A percentile compares a stretch with the other conserved stretches of the same genome.
phyloP scores from a whole-genome alignment of 1,140 invertebrate genomes.

The Bemisia tabaci region DNA sequence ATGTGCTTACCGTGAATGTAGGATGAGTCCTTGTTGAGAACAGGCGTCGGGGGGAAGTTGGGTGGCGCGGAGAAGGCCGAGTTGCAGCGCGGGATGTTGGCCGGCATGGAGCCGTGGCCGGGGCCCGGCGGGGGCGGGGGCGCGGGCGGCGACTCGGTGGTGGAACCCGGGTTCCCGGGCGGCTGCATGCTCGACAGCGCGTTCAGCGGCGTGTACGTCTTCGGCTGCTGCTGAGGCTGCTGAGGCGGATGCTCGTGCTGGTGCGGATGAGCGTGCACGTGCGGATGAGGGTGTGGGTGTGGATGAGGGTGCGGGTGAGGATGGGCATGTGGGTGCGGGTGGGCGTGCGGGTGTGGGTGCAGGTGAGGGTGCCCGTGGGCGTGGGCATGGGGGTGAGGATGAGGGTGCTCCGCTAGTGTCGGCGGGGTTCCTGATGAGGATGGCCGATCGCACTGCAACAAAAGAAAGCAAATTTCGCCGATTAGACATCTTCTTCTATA shows the following conservation, averaged over 20 bases:
- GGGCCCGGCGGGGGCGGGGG: slow-evolving; percentile 8
- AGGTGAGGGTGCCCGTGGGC: slow-evolving; percentile 67
- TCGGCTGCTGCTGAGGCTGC: slow-evolving; percentile 18
- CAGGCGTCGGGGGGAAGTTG: slow-evolving; percentile 1
- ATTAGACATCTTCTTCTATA: too few species aligned
- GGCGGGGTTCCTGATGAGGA: background rate
- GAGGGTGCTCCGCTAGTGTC: background rate
- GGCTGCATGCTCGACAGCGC: slow-evolving; percentile 78
- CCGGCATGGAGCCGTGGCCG: background rate
- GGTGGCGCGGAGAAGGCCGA: slow-evolving; percentile 15
- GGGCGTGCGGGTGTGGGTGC: slow-evolving; percentile 67
- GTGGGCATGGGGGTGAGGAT: slow-evolving; percentile 39
- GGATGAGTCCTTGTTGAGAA: slow-evolving; percentile 4
- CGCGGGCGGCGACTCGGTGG: slow-evolving; percentile 13
- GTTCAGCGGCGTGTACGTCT: slow-evolving; percentile 62
- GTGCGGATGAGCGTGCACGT: background rate
- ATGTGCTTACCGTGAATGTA: slow-evolving; percentile 16
- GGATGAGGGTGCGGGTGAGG: slow-evolving; percentile 13
- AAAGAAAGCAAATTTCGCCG: too few species aligned
- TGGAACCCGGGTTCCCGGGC: slow-evolving; percentile 35
- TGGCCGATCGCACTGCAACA: background rate
- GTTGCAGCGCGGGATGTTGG: slow-evolving; percentile 7
- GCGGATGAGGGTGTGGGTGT: slow-evolving; percentile 2
- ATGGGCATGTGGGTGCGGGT: slow-evolving; percentile 11
- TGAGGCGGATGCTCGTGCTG: background rate